Evolutionary conservation across 2,797 vertebrate genomes (phyloP).

Genomic region (Danio jaintianensis): DNA sequence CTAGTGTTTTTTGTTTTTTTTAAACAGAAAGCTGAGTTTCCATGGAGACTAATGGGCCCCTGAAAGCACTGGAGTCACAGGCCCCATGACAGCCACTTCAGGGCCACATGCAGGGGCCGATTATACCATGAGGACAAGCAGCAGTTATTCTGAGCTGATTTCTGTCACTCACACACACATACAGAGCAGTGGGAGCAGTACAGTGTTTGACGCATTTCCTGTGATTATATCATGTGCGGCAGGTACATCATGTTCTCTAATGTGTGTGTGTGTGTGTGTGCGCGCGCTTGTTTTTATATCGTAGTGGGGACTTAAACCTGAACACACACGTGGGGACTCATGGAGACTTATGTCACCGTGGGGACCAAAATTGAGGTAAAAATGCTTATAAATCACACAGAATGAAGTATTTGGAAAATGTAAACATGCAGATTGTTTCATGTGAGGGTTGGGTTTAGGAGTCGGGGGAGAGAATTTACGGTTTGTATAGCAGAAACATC

Average conservation of each 20-base stretch:
- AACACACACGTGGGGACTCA: too few relatives aligned
- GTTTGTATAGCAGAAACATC: too few relatives aligned
- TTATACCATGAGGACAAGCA: slow-evolving; percentile 4
- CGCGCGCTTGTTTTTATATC: background rate
- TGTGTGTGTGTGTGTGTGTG: background rate
- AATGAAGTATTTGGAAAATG: too few relatives aligned
- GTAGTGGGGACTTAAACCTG: too few relatives aligned
- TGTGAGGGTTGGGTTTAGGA: too few relatives aligned
- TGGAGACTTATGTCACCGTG: too few relatives aligned
- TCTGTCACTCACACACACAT: background rate
- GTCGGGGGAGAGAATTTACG: too few relatives aligned
- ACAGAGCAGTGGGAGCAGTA: background rate
- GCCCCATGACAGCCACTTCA: slow-evolving; percentile 2
- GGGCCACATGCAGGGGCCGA: background rate
- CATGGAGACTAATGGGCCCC: slow-evolving; percentile 28
- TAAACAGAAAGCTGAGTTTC: slow-evolving; percentile 4
- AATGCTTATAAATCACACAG: too few relatives aligned
- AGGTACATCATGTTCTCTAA: background rate
- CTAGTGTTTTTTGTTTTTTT: slow-evolving; percentile 10
- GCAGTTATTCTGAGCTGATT: slow-evolving; percentile 9
- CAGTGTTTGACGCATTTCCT: background rate
- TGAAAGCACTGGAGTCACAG: background rate
- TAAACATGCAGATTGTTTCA: too few relatives aligned
- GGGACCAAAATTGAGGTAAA: too few relatives aligned
- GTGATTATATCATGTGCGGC: background rate